phyloP scores from a whole-genome alignment of 2,888 invertebrate genomes.

The Rhingia rostrata region DNA sequence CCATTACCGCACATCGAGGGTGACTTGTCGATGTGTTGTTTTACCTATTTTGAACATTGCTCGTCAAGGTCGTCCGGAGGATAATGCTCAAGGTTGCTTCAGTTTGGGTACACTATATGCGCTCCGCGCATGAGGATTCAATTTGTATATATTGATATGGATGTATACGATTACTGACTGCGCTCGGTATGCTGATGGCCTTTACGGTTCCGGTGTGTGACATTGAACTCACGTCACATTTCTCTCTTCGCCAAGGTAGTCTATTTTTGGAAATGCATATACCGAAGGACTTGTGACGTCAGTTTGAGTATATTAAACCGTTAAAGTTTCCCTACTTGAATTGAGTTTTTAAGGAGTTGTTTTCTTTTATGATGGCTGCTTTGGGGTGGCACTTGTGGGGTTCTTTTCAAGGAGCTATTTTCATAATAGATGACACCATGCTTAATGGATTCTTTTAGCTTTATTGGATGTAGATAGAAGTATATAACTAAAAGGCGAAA shows the following conservation, averaged over 20 bases:
- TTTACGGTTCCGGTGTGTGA: slow-evolving; percentile 70
- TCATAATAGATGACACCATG: not conserved
- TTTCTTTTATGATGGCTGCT: slow-evolving; percentile 4
- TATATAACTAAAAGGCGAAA: slow-evolving; percentile 1
- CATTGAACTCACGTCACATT: slow-evolving; percentile 71
- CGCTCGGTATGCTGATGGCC: slow-evolving; percentile 39
- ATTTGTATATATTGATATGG: slow-evolving; percentile 1
- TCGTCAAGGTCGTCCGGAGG: slow-evolving; percentile 70
- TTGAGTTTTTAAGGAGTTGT: slow-evolving; percentile 3
- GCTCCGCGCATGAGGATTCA: slow-evolving; percentile 46
- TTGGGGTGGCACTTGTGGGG: not conserved
- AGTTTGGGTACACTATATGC: slow-evolving; percentile 18
- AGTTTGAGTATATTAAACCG: slow-evolving; percentile 44
- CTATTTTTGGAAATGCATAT: slow-evolving; percentile 54
- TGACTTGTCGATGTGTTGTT: slow-evolving; percentile 22
- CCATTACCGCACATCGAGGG: slow-evolving; percentile 57
- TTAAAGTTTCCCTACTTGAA: slow-evolving; percentile 25
- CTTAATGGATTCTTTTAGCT: not conserved
- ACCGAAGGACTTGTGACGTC: slow-evolving; percentile 65
- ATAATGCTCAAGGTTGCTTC: slow-evolving; percentile 57
- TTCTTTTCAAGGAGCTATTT: not conserved
- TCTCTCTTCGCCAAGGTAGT: slow-evolving; percentile 59
- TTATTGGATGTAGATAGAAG: not conserved
- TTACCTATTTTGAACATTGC: slow-evolving; percentile 45
- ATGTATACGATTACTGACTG: not conserved